These are phyloP conservation scores for Hippoglossus stenolepis DNA, from an alignment of 2,113 vertebrate species.

Conservation along the genomic window DNA sequence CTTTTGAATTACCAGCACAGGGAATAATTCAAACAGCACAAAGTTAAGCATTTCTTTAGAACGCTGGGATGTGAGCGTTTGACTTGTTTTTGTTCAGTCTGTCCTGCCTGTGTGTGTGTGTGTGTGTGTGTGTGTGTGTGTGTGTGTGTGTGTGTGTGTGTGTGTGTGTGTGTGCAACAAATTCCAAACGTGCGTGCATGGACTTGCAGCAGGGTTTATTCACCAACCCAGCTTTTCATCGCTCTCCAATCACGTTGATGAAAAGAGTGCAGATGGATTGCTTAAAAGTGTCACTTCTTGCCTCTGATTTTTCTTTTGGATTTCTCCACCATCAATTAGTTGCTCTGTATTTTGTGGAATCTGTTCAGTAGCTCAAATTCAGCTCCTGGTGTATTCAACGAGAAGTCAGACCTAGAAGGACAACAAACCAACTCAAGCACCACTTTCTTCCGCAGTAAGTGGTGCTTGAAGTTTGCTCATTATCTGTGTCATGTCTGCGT, in stretches of 20 bases:
- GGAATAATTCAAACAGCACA: slow-evolving; percentile 44
- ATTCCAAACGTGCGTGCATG: neutral
- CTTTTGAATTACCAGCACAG: slow-evolving; percentile 39
- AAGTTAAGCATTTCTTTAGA: slow-evolving; percentile 34
- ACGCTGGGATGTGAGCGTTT: neutral
- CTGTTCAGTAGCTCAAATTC: neutral
- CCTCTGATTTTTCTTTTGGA: slow-evolving; percentile 20
- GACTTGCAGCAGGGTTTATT: slow-evolving; percentile 18
- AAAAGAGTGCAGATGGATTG: slow-evolving; percentile 17
- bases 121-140: neutral
- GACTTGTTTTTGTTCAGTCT: slow-evolving; percentile 24
- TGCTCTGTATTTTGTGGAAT: slow-evolving; percentile 15
- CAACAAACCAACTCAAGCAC: slow-evolving; percentile 42
- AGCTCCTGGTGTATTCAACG: neutral
- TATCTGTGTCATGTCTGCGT: slow-evolving; percentile 28
- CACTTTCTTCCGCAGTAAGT: slow-evolving; percentile 20
- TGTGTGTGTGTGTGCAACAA: neutral
- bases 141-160: neutral
- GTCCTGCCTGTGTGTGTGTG: neutral
- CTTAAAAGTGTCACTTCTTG: slow-evolving; percentile 28
- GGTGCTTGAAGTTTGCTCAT: slow-evolving; percentile 19
- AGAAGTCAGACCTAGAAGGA: slow-evolving; percentile 24
- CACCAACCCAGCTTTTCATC: slow-evolving; percentile 19
- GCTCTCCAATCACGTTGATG: neutral
- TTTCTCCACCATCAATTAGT: slow-evolving; percentile 28